Base-by-base conservation (phyloP, 2,888 invertebrate genomes). In the Amphipyra tragopoginis region DNA sequence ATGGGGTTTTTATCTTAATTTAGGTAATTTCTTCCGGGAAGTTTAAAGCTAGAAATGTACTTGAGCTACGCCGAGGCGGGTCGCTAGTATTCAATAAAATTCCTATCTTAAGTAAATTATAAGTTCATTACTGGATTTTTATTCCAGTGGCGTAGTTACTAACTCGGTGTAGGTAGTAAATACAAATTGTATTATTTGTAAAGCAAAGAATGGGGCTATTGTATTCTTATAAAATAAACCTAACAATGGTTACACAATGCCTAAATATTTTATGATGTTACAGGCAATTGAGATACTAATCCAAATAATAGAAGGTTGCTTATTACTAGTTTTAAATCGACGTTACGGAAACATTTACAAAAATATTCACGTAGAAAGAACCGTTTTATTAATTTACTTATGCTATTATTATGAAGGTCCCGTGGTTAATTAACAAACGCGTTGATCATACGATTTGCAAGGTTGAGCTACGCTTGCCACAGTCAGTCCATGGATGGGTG, bases 211-310 rank as follows among this genome's bases (percentile, higher is more conserved):
- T 67, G 26, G 67, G n/a, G 13, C 55, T 54, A 60, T 77, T 77
- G 75, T 77, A 45, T 53, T 55, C 40, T 51, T 62, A 51, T 45
- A 36, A 42, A 49, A 48, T 60, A 54, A 52, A 43, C 39, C 40
- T 21, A 34, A 70, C 49, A 60, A 75, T 59, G 33, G 47, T 42
- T 9, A 38, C 34, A 51, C 47, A 49, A 54, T 47, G 6, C 48
- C 44, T 47, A 55, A 44, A 54, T 74, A 57, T 51, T 72, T 60
- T 61, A 54, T 58, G 45, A 54, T 47, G 69, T 73, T 73, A 70
- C 65, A 60, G 60, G 58, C 53, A 75, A 65, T 78, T 68, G 63
- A 68, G 55, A 72, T 68, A 57, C 39, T 61, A 42, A 71, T 68
- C 59, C 49, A 40, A 54, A 73, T 48, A 50, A 65, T 50, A 42